These are phyloP conservation scores for Cryptophagus acutangulus DNA, from an alignment of 2,888 invertebrate species.

Conservation along the genomic window DNA sequence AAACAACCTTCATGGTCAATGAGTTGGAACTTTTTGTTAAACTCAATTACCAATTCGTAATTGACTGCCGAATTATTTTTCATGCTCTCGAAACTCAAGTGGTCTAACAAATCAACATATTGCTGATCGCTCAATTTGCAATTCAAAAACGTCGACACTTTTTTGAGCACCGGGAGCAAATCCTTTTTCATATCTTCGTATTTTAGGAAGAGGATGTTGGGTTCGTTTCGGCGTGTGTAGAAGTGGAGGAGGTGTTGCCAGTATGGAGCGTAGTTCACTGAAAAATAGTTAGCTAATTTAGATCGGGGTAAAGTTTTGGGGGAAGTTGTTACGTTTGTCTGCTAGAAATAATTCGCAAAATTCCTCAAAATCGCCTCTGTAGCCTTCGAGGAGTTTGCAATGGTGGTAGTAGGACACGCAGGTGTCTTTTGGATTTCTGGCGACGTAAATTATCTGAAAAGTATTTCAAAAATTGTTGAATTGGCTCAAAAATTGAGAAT, in stretches of 20 bases:
- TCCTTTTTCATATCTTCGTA: constrained; percentile 39
- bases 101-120: constrained; percentile 27
- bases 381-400: constrained; percentile 55
- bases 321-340: constrained; percentile 50
- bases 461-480: background rate
- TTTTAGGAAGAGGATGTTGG: constrained; percentile 38
- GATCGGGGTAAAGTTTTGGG: constrained; percentile 18
- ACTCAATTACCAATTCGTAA: constrained; percentile 44
- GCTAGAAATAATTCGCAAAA: constrained; percentile 59
- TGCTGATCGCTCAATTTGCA: constrained; percentile 30
- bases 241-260: constrained; percentile 38
- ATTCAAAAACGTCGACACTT: constrained; percentile 33
- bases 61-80: constrained; percentile 56
- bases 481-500: constrained; percentile 6
- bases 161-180: constrained; percentile 28
- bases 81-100: constrained; percentile 48
- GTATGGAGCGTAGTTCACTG: constrained; percentile 31
- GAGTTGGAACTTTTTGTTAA: constrained; percentile 42
- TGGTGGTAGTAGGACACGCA: constrained; percentile 67
- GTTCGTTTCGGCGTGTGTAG: constrained; percentile 33
- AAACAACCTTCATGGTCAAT: constrained; percentile 43
- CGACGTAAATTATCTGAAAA: constrained; percentile 62
- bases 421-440: constrained; percentile 68
- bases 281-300: background rate
- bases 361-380: constrained; percentile 52